Evolutionary conservation across 1,140 invertebrate genomes (phyloP).

Genomic region (Asobara japonica): DNA sequence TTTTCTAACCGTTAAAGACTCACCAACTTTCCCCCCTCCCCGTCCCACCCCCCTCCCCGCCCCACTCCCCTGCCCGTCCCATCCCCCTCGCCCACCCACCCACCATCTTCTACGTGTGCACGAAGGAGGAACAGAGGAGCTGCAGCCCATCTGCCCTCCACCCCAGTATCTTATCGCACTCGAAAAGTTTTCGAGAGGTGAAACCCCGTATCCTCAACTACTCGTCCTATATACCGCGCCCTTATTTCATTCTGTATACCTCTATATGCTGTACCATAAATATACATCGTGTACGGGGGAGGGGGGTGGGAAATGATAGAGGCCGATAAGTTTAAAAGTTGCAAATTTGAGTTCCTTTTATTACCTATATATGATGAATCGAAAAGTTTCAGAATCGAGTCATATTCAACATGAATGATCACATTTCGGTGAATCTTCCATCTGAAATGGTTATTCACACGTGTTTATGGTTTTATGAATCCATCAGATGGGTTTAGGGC

Average conservation of each 20-base stretch:
- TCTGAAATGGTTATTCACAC: background rate
- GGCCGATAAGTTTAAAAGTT: background rate
- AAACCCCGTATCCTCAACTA: constrained; percentile 12
- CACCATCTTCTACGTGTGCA: background rate
- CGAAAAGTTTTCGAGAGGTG: constrained; percentile 16
- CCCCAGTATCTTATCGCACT: constrained; percentile 26
- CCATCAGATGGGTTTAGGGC: background rate
- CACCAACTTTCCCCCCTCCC: constrained; percentile 24
- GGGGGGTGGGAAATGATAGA: background rate
- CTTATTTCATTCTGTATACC: constrained; percentile 15
- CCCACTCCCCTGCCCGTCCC: too few species aligned
- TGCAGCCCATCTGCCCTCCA: constrained; percentile 19
- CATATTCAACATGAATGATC: background rate
- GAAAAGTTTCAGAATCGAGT: background rate
- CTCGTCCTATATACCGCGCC: background rate
- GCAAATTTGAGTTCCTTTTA: background rate
- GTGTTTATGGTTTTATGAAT: background rate
- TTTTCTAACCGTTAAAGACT: constrained; percentile 18
- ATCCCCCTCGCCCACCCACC: background rate
- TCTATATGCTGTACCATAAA: background rate
- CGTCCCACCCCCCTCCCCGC: background rate
- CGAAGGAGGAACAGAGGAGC: constrained; percentile 4
- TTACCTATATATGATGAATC: background rate
- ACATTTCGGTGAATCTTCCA: background rate
- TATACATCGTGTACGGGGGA: constrained; percentile 6